These are phyloP conservation scores for Drosophila testacea DNA, from an alignment of 2,888 invertebrate species.

Conservation along the genomic window DNA sequence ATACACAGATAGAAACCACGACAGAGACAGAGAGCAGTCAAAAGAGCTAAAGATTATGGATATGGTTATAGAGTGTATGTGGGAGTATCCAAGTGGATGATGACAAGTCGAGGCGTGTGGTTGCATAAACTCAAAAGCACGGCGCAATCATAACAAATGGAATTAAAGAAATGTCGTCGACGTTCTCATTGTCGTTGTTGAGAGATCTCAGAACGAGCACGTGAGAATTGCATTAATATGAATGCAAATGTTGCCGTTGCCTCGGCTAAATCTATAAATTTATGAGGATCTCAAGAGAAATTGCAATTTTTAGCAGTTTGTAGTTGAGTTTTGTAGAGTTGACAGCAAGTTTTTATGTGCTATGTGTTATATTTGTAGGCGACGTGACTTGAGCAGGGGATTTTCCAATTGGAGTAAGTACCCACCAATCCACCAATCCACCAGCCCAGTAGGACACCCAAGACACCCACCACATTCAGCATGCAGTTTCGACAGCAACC, in stretches of 20 bases:
- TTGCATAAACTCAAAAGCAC: conserved; percentile 74
- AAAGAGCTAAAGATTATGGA: conserved; percentile 68
- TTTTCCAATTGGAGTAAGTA: conserved; percentile 54
- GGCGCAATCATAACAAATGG: conserved; percentile 73
- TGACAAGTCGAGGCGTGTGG: conserved; percentile 56
- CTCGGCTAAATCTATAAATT: conserved; percentile 72
- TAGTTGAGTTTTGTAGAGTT: conserved; percentile 34
- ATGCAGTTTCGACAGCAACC: conserved; percentile 69
- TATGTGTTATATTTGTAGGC: conserved; percentile 51
- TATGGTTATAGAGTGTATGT: conserved; percentile 47
- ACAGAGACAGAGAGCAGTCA: conserved; percentile 23
- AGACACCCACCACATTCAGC: conserved; percentile 14
- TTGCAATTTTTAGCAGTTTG: conserved; percentile 65
- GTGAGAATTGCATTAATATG: conserved; percentile 81
- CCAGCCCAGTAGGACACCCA: background rate
- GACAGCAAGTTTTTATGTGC: conserved; percentile 74
- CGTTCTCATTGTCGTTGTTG: conserved; percentile 14
- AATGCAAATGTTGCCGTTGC: conserved; percentile 67
- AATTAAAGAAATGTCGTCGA: conserved; percentile 74
- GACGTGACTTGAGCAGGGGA: conserved; percentile 72
- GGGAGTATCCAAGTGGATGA: conserved; percentile 41
- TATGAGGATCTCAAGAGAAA: conserved; percentile 67
- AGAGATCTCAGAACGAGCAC: conserved; percentile 62
- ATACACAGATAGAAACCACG: background rate
- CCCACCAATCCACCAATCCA: background rate